phyloP scores from a whole-genome alignment of 2,888 invertebrate genomes.

The Ceratothoa steindachneri region DNA sequence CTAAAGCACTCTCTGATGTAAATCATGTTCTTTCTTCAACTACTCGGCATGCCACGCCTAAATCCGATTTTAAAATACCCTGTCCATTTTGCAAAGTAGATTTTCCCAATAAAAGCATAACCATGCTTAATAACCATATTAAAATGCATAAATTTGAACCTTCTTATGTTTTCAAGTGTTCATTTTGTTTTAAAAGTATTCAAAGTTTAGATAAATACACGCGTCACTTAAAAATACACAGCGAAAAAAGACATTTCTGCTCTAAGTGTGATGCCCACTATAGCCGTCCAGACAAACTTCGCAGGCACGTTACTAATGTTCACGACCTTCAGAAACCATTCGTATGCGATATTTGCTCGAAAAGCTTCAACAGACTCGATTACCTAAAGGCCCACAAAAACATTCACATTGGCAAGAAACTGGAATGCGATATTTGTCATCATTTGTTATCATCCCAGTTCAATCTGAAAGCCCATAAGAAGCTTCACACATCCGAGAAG shows the following conservation, averaged over 20 bases:
- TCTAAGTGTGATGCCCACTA: conserved; percentile 37
- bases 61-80: conserved; percentile 1
- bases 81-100: conserved; percentile 34
- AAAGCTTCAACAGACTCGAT: conserved; percentile 32
- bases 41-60: too few species aligned
- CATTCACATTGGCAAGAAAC: conserved; percentile 34
- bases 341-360: conserved; percentile 36
- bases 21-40: background rate
- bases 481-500: conserved; percentile 35
- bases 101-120: conserved; percentile 29
- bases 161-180: conserved; percentile 29
- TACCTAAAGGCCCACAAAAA: conserved; percentile 37
- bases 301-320: conserved; percentile 25
- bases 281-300: conserved; percentile 36
- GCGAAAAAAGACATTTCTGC: conserved; percentile 35
- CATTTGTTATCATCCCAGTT: conserved; percentile 32
- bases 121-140: conserved; percentile 32
- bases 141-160: conserved; percentile 30
- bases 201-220: conserved; percentile 29
- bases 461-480: conserved; percentile 36
- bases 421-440: conserved; percentile 38
- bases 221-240: conserved; percentile 37
- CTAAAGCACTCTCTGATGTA: background rate
- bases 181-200: conserved; percentile 36
- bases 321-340: conserved; percentile 31